Conservation (phyloP, 2,888 invertebrate genomes). For the Drosophila demipolita region DNA sequence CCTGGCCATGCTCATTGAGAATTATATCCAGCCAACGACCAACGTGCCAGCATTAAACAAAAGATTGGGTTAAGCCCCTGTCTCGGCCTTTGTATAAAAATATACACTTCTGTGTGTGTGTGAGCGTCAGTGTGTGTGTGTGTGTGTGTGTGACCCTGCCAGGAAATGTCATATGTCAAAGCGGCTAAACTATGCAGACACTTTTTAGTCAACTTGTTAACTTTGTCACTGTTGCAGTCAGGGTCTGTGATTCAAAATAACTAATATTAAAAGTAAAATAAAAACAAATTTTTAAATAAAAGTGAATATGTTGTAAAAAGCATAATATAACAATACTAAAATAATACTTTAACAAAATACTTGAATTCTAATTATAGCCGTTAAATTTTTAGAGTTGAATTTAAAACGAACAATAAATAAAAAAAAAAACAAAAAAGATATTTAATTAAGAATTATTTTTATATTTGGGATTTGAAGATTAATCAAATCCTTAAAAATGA, state of each 20-base stretch:
- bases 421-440: neutral
- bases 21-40: conserved; percentile 40
- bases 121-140: neutral
- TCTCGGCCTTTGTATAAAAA: conserved; percentile 1
- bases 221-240: neutral
- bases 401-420: neutral
- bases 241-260: neutral
- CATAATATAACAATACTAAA: neutral
- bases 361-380: neutral
- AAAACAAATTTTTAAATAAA: neutral
- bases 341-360: neutral
- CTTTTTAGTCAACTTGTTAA: neutral
- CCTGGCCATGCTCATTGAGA: conserved; percentile 54
- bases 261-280: neutral
- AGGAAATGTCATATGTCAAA: conserved; percentile 46
- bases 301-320: neutral
- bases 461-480: neutral
- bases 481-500: neutral
- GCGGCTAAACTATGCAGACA: neutral
- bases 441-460: no score
- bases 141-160: conserved; percentile 7
- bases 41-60: conserved; percentile 42
- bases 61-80: conserved; percentile 60
- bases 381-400: neutral
- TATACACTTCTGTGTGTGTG: neutral